These are phyloP conservation scores for Lutraria lutraria DNA, from an alignment of 2,888 invertebrate species.

Conservation along the genomic window DNA sequence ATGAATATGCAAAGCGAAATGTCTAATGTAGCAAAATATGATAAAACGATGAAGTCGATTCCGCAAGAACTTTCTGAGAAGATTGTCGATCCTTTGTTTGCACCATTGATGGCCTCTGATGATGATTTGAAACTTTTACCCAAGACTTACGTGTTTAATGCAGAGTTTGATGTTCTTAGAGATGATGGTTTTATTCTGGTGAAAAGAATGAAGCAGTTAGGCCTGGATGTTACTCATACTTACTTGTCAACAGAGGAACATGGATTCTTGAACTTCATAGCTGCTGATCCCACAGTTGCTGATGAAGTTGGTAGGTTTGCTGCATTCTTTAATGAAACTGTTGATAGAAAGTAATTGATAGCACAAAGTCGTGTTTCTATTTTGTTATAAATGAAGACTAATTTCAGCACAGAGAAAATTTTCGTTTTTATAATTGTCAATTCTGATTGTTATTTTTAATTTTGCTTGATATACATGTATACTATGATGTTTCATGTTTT, in stretches of 20 bases:
- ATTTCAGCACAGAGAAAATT: too few relatives aligned
- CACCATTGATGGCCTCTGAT: conserved; percentile 69
- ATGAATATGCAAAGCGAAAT: conserved; percentile 43
- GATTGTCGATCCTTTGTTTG: conserved; percentile 65
- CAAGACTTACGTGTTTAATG: conserved; percentile 67
- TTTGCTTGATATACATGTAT: too few relatives aligned
- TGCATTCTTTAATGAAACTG: conserved; percentile 52
- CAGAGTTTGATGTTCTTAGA: conserved; percentile 69
- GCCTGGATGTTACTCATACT: conserved; percentile 58
- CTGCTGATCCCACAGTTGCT: conserved; percentile 42
- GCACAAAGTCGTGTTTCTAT: background rate
- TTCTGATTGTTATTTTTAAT: too few relatives aligned
- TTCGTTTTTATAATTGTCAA: too few relatives aligned
- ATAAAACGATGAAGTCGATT: background rate
- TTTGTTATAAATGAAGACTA: too few relatives aligned
- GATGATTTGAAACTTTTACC: conserved; percentile 66
- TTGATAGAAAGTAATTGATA: background rate
- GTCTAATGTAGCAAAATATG: background rate
- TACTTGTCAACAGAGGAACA: conserved; percentile 68
- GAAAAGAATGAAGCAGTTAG: conserved; percentile 60
- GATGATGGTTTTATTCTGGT: conserved; percentile 71
- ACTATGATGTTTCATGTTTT: too few relatives aligned
- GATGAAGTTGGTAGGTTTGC: conserved; percentile 52
- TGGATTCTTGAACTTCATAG: conserved; percentile 62
- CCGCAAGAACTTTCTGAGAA: conserved; percentile 51